Conservation (phyloP, 1,140 invertebrate species). For the Ceratoteleas bidentatus region DNA sequence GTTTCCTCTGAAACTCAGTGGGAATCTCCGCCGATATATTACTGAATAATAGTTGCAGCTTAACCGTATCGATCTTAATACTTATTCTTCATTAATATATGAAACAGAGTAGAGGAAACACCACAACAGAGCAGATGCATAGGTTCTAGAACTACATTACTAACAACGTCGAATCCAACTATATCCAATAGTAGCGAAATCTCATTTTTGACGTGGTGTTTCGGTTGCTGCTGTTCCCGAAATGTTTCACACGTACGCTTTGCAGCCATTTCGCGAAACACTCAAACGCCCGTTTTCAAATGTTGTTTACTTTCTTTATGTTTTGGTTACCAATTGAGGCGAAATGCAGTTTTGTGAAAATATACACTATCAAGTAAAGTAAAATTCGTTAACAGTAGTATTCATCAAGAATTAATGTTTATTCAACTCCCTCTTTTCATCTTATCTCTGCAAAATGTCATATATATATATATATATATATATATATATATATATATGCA, state of each 20-base stretch:
- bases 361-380: too few species aligned
- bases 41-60: not conserved
- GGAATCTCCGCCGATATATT: conserved; percentile 25
- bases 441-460: too few species aligned
- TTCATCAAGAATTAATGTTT: too few species aligned
- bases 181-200: conserved; percentile 30
- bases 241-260: conserved; percentile 33
- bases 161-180: conserved; percentile 26
- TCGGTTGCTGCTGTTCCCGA: conserved; percentile 10
- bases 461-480: too few species aligned
- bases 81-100: conserved; percentile 20
- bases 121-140: conserved; percentile 47
- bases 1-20: conserved; percentile 49
- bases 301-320: not conserved
- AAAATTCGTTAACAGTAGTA: too few species aligned
- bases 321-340: too few species aligned
- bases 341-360: too few species aligned
- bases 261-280: conserved; percentile 20
- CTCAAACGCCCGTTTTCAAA: conserved; percentile 19
- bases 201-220: conserved; percentile 26
- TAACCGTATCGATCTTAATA: conserved; percentile 9
- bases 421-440: too few species aligned
- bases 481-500: too few species aligned
- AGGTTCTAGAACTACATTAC: conserved; percentile 35
- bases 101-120: conserved; percentile 19